Conservation (phyloP, 2,888 invertebrate species). For the Willowsia nigromaculata region DNA sequence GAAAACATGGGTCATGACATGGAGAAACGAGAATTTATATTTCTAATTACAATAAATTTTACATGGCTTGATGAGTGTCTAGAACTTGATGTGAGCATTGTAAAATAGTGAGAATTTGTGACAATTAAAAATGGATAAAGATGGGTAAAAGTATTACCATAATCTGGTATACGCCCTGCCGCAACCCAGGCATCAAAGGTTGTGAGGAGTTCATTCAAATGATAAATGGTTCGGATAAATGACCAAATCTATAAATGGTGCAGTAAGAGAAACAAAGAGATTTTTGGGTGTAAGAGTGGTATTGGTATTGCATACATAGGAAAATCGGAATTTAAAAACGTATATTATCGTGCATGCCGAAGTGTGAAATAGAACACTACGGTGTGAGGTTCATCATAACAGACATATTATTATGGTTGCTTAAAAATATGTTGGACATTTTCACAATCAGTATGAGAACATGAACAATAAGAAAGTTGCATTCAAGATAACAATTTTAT, state of each 20-base stretch:
- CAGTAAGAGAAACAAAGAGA: constrained; percentile 29
- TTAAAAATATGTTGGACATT: neutral
- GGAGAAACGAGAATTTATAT: neutral
- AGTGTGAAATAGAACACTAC: constrained; percentile 67
- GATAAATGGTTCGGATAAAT: constrained; percentile 77
- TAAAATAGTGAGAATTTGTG: neutral
- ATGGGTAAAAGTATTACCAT: constrained; percentile 68
- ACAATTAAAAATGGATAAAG: neutral
- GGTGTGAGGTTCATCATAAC: constrained; percentile 33
- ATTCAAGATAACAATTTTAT: neutral
- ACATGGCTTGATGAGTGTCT: neutral
- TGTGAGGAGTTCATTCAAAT: constrained; percentile 77
- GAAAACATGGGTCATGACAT: neutral
- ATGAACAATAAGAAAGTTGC: neutral
- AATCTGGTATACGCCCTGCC: constrained; percentile 75
- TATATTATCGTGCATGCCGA: constrained; percentile 49
- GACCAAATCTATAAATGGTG: constrained; percentile 74
- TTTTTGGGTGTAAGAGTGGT: constrained; percentile 20
- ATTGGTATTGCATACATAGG: neutral
- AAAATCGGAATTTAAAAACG: neutral
- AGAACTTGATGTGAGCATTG: neutral
- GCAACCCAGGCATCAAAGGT: constrained; percentile 77
- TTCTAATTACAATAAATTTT: too few relatives aligned
- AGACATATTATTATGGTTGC: neutral
- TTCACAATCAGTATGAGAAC: constrained; percentile 8